Evolutionary conservation across 2,888 invertebrate species (phyloP).

Genomic region (Netelia melanura): DNA sequence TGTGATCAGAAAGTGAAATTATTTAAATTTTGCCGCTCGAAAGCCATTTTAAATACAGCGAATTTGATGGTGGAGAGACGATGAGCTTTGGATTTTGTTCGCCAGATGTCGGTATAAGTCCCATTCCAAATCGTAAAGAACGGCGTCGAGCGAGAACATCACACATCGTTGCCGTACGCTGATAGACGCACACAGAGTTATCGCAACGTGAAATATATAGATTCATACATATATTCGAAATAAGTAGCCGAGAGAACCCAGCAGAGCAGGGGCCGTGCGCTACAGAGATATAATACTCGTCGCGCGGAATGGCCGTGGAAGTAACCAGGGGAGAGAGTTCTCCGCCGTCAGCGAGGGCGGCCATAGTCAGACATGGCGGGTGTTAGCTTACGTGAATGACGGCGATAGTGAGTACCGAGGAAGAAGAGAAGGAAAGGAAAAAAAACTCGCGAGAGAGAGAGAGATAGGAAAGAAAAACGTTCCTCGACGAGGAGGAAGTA

Average conservation of each 20-base stretch:
- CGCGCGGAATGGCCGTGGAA: conserved; percentile 66
- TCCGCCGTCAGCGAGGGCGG: conserved; percentile 82
- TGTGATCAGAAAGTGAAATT: not conserved
- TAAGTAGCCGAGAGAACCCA: not conserved
- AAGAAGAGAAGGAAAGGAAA: conserved; percentile 64
- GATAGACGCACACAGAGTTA: not conserved
- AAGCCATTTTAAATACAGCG: not conserved
- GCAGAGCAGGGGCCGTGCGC: conserved; percentile 1
- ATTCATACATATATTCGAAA: conserved; percentile 4
- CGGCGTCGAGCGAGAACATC: conserved; percentile 54
- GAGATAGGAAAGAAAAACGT: conserved; percentile 10
- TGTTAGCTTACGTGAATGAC: conserved; percentile 85
- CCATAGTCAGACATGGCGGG: conserved; percentile 93
- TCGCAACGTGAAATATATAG: not conserved
- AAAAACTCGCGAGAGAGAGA: conserved; percentile 40
- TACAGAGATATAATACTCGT: conserved; percentile 28
- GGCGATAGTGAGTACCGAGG: conserved; percentile 80
- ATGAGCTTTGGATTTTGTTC: not conserved
- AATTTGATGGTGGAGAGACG: not conserved
- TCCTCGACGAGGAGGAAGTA: not conserved
- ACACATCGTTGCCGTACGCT: conserved; percentile 30
- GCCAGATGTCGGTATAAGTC: conserved; percentile 14
- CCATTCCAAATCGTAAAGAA: conserved; percentile 26
- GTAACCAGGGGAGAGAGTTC: conserved; percentile 70
- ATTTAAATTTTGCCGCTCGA: not conserved